Percentiles rank a stretch among this genome's conserved stretches.
phyloP scores from a whole-genome alignment of 2,888 invertebrate genomes.

The Criorhina ranunculi region DNA sequence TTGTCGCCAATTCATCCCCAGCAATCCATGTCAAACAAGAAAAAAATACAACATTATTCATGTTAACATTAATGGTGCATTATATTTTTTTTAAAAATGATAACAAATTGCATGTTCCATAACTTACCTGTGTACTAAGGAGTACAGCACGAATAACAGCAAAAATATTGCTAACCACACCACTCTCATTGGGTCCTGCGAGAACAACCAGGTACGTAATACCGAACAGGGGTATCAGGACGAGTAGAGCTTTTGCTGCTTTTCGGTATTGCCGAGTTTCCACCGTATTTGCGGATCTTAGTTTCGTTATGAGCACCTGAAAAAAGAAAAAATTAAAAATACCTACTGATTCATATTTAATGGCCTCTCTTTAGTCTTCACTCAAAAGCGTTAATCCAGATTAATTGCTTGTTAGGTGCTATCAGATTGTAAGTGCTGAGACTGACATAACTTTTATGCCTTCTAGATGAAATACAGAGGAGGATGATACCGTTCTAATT shows the following conservation, averaged over 20 bases:
- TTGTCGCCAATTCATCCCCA: too few relatives aligned
- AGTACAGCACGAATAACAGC: conserved; percentile 92
- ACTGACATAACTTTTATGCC: conserved; percentile 18
- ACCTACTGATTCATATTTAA: conserved; percentile 65
- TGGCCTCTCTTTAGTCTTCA: background rate
- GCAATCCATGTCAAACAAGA: conserved; percentile 16
- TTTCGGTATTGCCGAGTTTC: conserved; percentile 96
- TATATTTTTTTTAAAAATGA: conserved; percentile 32
- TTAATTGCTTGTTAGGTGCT: conserved; percentile 46
- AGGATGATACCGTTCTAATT: conserved; percentile 20
- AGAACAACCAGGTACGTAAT: conserved; percentile 95
- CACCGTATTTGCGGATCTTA: conserved; percentile 94
- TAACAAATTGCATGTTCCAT: conserved; percentile 42
- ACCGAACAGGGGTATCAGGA: conserved; percentile 96
- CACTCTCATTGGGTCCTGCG: conserved; percentile 90
- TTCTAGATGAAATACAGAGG: background rate
- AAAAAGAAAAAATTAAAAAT: conserved; percentile 29
- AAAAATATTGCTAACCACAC: conserved; percentile 90
- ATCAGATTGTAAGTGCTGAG: conserved; percentile 1
- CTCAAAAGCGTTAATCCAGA: conserved; percentile 44
- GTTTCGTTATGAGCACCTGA: conserved; percentile 95
- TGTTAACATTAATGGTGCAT: conserved; percentile 31
- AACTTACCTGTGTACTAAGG: conserved; percentile 94
- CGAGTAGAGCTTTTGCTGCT: conserved; percentile 95
- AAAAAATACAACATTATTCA: conserved; percentile 24